Evolutionary conservation across 2,888 invertebrate species (phyloP).

Genomic region (Acanthacorydalis orientalis): DNA sequence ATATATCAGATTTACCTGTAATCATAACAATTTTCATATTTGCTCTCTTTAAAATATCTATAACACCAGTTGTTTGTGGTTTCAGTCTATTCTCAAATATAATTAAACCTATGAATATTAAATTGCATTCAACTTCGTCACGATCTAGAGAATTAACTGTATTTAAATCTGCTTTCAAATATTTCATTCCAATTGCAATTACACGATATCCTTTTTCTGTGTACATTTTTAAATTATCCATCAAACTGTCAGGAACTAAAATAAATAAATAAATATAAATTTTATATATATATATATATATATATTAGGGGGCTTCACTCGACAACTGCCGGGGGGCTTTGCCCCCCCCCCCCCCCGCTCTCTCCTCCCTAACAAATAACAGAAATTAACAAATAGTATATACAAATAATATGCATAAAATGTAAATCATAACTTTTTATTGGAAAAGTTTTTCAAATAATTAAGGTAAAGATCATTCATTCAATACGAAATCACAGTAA

Average conservation of each 20-base stretch:
- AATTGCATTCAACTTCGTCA: constrained; percentile 63
- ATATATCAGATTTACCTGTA: constrained; percentile 45
- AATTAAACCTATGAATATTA: constrained; percentile 75
- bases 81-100: constrained; percentile 92
- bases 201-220: constrained; percentile 89
- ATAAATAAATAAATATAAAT: constrained; percentile 8
- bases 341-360: too few species aligned
- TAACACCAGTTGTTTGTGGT: constrained; percentile 68
- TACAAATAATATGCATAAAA: too few species aligned
- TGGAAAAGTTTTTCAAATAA: too few species aligned
- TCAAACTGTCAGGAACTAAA: constrained; percentile 64
- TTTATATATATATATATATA: too few species aligned
- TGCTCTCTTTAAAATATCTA: constrained; percentile 64
- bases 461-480: too few species aligned
- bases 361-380: too few species aligned
- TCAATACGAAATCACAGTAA: too few species aligned
- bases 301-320: too few species aligned
- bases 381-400: too few species aligned
- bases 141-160: constrained; percentile 59
- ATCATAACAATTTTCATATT: constrained; percentile 92
- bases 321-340: too few species aligned
- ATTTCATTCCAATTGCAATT: constrained; percentile 70
- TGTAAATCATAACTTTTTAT: too few species aligned
- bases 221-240: constrained; percentile 60
- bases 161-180: constrained; percentile 47